Base-by-base conservation (phyloP, 1,140 invertebrate genomes). In the Homalodisca vitripennis region DNA sequence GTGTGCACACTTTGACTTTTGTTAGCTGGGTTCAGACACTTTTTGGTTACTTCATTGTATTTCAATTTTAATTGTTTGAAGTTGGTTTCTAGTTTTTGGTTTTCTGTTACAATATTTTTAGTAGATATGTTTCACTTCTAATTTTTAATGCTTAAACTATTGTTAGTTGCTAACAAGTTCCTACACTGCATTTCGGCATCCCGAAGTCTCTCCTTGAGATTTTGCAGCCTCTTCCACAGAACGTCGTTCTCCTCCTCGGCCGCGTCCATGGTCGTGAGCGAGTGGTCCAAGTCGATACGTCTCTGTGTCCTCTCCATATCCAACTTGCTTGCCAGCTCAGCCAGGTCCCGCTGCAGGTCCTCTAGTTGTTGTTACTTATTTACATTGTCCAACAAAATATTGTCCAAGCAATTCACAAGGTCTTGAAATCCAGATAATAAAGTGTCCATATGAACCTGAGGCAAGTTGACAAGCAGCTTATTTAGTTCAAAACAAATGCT, bases 401-500 rank as follows among this genome's bases (percentile, higher is more conserved):
- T 24, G 22, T 53, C 48, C 6, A 24, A 6, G 22, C 48, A 12
- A 53, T 20, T 13, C 20, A 53, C 48, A 53, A 53, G 48, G 22
- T 6, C 6, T 3, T 53, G 48, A n/a, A 53, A 12, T 12, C 48
- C 22, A 14, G 48, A 53, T 24, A 53, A 24, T 24, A 53, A 24
- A 14, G 48, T 6, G 6, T 53, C 22, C 6, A 22, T 24, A 53
- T 24, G 3, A 13, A 12, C 48, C 6, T 14, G 12, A 6, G 13
- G 22, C 22, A n/a, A 22, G 48, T 53, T 53, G 22, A 20, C 48
- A 12, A 20, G 12, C 12, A 53, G 12, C 22, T 53, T 53, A 20
- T 53, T 53, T 14, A 53, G 48, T 53, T 53, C 48, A 22, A 14
- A 53, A 22, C 22, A 53, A 20, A 53, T 53, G 34, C 34, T 41